Percentiles rank a stretch among this genome's conserved stretches.
phyloP scores from a whole-genome alignment of 2,113 vertebrate species.

The Aramus guarauna region DNA sequence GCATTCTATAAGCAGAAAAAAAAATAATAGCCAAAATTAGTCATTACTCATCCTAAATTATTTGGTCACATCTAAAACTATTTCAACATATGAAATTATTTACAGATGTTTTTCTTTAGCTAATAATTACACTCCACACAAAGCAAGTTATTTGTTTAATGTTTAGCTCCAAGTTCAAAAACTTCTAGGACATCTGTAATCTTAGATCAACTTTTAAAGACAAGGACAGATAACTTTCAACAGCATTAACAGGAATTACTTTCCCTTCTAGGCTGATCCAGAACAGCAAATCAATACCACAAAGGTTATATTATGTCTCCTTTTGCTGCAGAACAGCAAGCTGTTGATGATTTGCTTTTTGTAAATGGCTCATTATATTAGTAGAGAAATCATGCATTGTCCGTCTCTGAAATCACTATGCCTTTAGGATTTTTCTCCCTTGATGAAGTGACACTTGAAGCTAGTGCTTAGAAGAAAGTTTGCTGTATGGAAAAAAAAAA shows the following conservation, averaged over 20 bases:
- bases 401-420: neutral
- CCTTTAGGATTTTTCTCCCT: neutral
- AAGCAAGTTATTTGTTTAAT: neutral
- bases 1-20: neutral
- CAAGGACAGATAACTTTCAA: neutral
- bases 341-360: neutral
- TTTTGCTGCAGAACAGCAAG: neutral
- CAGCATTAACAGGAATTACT: neutral
- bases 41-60: neutral
- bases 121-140: neutral
- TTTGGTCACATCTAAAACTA: neutral
- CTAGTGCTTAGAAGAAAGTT: neutral
- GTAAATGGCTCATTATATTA: constrained; percentile 5
- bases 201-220: neutral
- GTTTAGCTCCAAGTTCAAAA: neutral
- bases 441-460: neutral
- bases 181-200: neutral
- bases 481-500: constrained; percentile 8
- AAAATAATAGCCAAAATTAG: neutral
- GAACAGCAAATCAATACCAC: neutral
- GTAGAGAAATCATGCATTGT: neutral
- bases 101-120: neutral
- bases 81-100: neutral
- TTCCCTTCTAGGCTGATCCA: neutral
- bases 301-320: neutral